Percentiles rank a stretch among this genome's conserved stretches.
These are phyloP conservation scores for Clavelina lepadiformis DNA, from an alignment of 23 tunicate genomes.

Conservation along the genomic window DNA sequence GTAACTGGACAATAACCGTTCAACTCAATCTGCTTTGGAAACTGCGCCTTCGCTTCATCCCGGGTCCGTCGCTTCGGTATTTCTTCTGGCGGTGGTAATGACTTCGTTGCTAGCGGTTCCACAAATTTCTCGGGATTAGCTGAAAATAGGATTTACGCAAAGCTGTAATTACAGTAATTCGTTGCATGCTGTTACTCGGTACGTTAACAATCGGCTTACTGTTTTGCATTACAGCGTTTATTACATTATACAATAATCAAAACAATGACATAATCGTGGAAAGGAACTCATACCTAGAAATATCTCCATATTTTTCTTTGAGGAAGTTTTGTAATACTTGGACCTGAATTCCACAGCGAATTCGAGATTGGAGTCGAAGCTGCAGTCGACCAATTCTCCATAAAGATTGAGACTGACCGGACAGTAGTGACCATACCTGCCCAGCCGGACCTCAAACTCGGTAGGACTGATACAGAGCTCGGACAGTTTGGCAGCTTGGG, in stretches of 20 bases:
- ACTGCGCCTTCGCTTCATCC: constrained; percentile 58
- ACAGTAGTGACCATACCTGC: constrained; percentile 71
- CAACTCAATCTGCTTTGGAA: constrained; percentile 63
- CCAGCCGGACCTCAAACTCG: constrained; percentile 62
- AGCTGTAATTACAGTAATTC: background rate
- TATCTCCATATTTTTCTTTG: constrained; percentile 37
- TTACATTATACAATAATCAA: no score
- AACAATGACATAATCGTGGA: no score
- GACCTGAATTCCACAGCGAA: constrained; percentile 78
- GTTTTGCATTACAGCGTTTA: no score
- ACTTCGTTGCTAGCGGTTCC: constrained; percentile 44
- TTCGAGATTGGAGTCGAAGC: constrained; percentile 23
- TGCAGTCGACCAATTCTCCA: constrained; percentile 81
- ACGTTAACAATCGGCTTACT: no score
- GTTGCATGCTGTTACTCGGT: no score
- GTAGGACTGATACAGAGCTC: constrained; percentile 86
- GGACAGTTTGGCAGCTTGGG: constrained; percentile 64
- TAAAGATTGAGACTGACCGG: constrained; percentile 68
- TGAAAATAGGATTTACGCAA: constrained; percentile 15
- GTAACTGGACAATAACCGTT: constrained; percentile 92
- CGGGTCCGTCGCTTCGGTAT: constrained; percentile 58
- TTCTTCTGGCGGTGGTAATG: constrained; percentile 38
- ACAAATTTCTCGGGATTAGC: constrained; percentile 73
- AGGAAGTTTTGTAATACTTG: constrained; percentile 65
- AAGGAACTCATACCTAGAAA: constrained; percentile 83